These are phyloP conservation scores for Luperina testacea DNA, from an alignment of 2,888 invertebrate genomes.

Conservation along the genomic window DNA sequence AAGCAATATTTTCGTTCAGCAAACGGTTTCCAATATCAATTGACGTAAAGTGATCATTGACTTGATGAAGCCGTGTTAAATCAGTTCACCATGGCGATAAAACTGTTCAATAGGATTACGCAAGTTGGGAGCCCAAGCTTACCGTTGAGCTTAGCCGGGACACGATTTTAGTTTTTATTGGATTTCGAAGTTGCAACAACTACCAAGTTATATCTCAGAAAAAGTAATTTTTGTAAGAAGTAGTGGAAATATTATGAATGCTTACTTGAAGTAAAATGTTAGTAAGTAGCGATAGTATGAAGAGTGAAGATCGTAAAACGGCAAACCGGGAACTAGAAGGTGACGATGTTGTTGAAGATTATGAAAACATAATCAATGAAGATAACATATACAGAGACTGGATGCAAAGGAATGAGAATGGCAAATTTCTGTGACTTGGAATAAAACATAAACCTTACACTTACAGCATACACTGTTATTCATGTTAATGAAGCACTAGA, in stretches of 20 bases:
- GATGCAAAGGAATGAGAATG: background rate
- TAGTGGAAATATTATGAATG: background rate
- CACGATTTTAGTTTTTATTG: slow-evolving; percentile 58
- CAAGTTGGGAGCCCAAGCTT: slow-evolving; percentile 53
- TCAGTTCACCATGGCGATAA: slow-evolving; percentile 66
- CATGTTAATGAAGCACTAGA: background rate
- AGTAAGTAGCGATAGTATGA: too few relatives aligned
- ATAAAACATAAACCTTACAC: too few relatives aligned
- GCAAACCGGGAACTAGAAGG: background rate
- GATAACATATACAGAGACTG: background rate
- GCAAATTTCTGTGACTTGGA: background rate
- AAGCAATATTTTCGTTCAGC: slow-evolving; percentile 25
- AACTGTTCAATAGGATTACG: slow-evolving; percentile 63
- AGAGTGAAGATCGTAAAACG: background rate
- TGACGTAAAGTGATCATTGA: slow-evolving; percentile 58
- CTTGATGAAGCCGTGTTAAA: slow-evolving; percentile 65
- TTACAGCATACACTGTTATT: too few relatives aligned
- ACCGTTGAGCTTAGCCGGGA: slow-evolving; percentile 33
- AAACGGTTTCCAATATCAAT: slow-evolving; percentile 60
- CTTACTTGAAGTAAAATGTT: too few relatives aligned
- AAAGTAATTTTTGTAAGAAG: background rate
- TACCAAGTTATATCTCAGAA: slow-evolving; percentile 11
- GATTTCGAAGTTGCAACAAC: slow-evolving; percentile 48
- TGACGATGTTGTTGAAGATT: background rate
- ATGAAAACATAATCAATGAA: background rate